Percentiles rank a stretch among this genome's conserved stretches.
Conservation (phyloP, 1,140 invertebrate genomes). For the Pseudomyrmex concolor region DNA sequence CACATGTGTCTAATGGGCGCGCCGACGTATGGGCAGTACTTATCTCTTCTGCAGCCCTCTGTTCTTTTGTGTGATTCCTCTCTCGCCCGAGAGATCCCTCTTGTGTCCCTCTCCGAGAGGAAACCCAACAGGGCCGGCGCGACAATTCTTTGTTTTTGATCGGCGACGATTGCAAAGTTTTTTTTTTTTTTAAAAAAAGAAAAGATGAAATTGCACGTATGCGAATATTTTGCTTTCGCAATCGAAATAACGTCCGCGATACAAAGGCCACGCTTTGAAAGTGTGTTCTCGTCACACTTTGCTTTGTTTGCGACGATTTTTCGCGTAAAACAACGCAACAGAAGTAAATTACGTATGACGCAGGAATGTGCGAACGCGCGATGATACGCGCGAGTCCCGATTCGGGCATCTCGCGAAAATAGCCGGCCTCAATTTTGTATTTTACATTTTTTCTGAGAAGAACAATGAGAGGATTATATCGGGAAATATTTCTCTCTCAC, state of each 20-base stretch:
- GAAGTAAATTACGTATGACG: no score
- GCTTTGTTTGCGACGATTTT: no score
- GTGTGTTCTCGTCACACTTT: background rate
- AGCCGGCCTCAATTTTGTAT: background rate
- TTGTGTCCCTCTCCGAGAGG: constrained; percentile 20
- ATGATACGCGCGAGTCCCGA: background rate
- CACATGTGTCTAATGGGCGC: constrained; percentile 71
- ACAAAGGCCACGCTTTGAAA: background rate
- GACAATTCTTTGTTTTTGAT: constrained; percentile 2
- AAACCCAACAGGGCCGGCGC: constrained; percentile 4
- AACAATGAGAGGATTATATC: constrained; percentile 69
- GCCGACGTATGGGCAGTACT: constrained; percentile 61
- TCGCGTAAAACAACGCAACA: no score
- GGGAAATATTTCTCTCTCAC: constrained; percentile 28
- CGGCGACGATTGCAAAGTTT: background rate
- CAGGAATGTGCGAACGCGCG: no score
- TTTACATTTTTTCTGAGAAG: background rate
- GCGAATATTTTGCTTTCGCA: background rate
- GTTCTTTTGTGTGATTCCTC: constrained; percentile 66
- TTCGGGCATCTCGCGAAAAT: background rate
- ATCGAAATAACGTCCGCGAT: background rate
- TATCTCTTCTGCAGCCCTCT: constrained; percentile 63
- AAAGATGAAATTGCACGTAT: no score
- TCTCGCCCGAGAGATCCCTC: constrained; percentile 46
- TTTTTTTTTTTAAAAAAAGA: no score